Evolutionary conservation across 2,113 vertebrate genomes (phyloP).

Genomic region (Perognathus longimembris): DNA sequence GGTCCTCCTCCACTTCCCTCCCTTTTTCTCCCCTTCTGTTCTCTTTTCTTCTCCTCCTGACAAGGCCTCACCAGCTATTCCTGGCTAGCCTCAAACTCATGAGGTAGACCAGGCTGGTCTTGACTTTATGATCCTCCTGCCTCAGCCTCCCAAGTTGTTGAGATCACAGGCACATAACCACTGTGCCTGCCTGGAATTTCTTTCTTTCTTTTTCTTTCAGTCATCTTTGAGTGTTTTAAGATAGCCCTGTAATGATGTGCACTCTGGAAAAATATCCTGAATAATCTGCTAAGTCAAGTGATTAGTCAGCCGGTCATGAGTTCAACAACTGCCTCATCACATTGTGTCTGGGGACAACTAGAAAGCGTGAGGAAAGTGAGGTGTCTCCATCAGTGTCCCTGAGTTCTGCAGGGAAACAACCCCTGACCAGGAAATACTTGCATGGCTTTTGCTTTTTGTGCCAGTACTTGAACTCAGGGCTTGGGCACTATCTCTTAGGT

Average conservation of each 20-base stretch:
- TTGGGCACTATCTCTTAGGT: no score
- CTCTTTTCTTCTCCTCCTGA: background rate
- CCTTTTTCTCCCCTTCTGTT: background rate
- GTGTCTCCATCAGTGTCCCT: background rate
- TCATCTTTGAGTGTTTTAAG: background rate
- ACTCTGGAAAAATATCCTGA: background rate
- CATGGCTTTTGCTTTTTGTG: no score
- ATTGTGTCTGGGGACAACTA: background rate
- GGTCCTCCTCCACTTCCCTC: no score
- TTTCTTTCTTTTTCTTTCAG: background rate
- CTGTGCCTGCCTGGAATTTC: background rate
- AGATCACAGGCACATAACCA: background rate
- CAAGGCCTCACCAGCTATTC: background rate
- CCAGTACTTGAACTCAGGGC: no score
- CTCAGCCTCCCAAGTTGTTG: background rate
- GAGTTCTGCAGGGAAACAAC: background rate
- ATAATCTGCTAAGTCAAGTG: background rate
- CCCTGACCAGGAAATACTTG: accelerated
- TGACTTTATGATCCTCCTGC: background rate
- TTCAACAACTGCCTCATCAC: background rate
- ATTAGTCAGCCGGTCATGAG: background rate
- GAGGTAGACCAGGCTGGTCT: background rate
- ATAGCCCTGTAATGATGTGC: background rate
- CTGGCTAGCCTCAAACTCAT: background rate
- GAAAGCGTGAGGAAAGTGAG: background rate